Evolutionary conservation across 2,113 vertebrate species (phyloP).

Genomic region (Sylvietta virens): DNA sequence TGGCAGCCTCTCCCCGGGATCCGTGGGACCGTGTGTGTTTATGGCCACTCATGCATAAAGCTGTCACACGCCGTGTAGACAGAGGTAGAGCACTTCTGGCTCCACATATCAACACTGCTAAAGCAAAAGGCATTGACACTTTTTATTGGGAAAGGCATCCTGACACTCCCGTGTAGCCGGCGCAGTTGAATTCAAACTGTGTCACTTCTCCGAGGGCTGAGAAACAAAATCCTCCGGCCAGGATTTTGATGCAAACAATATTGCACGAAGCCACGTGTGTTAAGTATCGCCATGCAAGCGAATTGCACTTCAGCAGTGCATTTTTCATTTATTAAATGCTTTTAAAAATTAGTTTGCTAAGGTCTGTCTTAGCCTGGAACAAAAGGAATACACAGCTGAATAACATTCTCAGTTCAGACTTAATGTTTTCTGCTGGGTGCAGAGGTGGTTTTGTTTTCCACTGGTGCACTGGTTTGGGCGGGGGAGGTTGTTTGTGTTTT

Average conservation of each 20-base stretch:
- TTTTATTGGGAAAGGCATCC: constrained; percentile 3
- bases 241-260: background rate
- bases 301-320: background rate
- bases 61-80: constrained; percentile 4
- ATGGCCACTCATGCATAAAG: background rate
- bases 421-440: background rate
- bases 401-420: background rate
- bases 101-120: background rate
- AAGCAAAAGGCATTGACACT: background rate
- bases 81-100: background rate
- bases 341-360: background rate
- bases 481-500: too few species aligned
- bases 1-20: background rate
- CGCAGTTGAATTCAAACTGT: background rate
- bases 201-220: background rate
- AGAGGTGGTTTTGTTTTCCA: background rate
- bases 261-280: background rate
- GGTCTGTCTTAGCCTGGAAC: background rate
- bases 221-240: background rate
- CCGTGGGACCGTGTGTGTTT: background rate
- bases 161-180: background rate
- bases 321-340: background rate
- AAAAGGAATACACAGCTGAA: background rate
- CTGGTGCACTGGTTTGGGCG: background rate
- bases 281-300: background rate